phyloP scores from a whole-genome alignment of 2,888 invertebrate genomes.

The Plagodis dolabraria region DNA sequence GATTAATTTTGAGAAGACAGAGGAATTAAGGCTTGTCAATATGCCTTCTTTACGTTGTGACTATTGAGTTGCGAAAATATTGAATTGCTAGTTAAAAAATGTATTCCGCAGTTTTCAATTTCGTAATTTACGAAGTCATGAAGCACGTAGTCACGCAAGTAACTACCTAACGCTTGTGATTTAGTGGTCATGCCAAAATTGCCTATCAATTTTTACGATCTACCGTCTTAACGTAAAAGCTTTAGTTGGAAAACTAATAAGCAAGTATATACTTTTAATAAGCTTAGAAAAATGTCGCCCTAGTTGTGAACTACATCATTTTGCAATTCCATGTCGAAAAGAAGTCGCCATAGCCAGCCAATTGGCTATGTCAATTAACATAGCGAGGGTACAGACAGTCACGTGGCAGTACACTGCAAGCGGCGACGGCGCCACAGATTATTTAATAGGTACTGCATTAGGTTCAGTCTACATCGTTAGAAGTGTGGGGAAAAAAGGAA shows the following conservation, averaged over 20 bases:
- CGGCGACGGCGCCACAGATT: conserved; percentile 10
- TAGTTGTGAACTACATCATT: conserved; percentile 7
- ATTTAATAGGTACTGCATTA: conserved; percentile 8
- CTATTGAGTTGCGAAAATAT: not conserved
- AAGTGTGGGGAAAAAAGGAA: no score
- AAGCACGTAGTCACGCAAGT: no score
- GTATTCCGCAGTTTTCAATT: no score
- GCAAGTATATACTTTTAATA: not conserved
- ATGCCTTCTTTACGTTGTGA: not conserved
- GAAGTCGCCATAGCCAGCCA: conserved; percentile 15
- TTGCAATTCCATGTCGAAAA: conserved; percentile 23
- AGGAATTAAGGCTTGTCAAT: not conserved
- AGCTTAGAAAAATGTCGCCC: conserved; percentile 6
- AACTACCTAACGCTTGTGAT: no score
- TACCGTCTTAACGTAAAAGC: not conserved
- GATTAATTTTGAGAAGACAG: no score
- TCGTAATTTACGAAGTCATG: no score
- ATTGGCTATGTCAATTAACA: conserved; percentile 33
- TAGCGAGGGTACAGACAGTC: conserved; percentile 25
- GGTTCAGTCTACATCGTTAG: not conserved
- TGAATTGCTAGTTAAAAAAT: no score
- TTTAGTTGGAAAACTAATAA: not conserved
- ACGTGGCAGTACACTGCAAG: conserved; percentile 16
- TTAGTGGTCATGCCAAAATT: no score
- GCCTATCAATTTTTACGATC: no score